Conservation (phyloP, 23 tunicate species). For the Botrylloides violaceus region DNA sequence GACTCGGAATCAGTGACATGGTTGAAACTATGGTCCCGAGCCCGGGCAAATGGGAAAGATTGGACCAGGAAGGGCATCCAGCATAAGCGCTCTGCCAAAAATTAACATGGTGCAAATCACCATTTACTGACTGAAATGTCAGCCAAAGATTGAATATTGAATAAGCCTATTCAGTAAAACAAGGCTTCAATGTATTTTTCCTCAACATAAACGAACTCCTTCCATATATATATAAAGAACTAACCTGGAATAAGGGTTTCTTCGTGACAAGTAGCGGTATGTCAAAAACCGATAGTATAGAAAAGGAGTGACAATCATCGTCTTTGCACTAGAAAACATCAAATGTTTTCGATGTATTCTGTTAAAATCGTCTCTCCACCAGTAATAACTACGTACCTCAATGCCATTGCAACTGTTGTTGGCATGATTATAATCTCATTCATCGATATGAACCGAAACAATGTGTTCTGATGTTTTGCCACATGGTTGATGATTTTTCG, state of each 20-base stretch:
- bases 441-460: constrained; percentile 60
- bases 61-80: too few species aligned
- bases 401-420: constrained; percentile 29
- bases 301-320: constrained; percentile 59
- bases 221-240: not conserved
- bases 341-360: not conserved
- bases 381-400: constrained; percentile 38
- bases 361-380: not conserved
- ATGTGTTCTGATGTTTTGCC: constrained; percentile 56
- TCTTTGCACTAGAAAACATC: constrained; percentile 36
- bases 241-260: constrained; percentile 89
- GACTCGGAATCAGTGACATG: too few species aligned
- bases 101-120: too few species aligned
- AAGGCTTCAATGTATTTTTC: too few species aligned
- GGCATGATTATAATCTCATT: constrained; percentile 62
- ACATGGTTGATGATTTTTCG: constrained; percentile 70
- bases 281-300: constrained; percentile 80
- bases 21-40: too few species aligned
- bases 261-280: constrained; percentile 57
- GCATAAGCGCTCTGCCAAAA: too few species aligned
- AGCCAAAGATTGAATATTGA: too few species aligned
- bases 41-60: too few species aligned
- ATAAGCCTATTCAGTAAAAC: too few species aligned
- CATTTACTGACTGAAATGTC: too few species aligned
- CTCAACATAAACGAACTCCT: too few species aligned